A percentile compares a stretch with the other conserved stretches of the same genome.
These are phyloP conservation scores for Helicoverpa zea DNA, from an alignment of 1,140 invertebrate genomes.

Conservation along the genomic window DNA sequence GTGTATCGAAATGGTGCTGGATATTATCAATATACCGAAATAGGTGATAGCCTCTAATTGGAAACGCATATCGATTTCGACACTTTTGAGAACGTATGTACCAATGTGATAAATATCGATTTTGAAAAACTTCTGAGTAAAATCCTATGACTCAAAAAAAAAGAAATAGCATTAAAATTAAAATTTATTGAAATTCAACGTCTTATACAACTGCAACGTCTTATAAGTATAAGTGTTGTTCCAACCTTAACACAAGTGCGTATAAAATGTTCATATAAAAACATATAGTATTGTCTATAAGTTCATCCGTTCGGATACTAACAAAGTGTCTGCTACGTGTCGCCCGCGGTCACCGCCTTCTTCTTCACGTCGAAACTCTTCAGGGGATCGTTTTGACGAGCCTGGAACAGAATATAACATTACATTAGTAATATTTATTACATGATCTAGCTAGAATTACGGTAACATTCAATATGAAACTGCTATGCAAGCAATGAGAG, in stretches of 20 bases:
- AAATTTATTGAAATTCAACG: too few relatives aligned
- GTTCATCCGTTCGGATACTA: conserved; percentile 65
- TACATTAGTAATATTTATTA: neutral
- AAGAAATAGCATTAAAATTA: neutral
- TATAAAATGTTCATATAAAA: conserved; percentile 49
- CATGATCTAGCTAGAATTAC: too few relatives aligned
- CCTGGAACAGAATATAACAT: conserved; percentile 66
- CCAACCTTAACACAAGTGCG: conserved; percentile 47
- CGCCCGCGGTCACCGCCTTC: conserved; percentile 55
- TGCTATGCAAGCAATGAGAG: too few relatives aligned
- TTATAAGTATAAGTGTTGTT: too few relatives aligned
- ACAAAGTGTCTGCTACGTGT: conserved; percentile 69
- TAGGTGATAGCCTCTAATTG: too few relatives aligned
- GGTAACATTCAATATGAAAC: too few relatives aligned
- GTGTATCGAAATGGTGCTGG: too few relatives aligned
- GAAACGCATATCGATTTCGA: too few relatives aligned
- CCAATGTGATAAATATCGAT: too few relatives aligned
- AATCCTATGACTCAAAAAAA: neutral
- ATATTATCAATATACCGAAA: too few relatives aligned
- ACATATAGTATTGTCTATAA: conserved; percentile 43
- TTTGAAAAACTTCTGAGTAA: too few relatives aligned
- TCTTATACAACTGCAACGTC: neutral
- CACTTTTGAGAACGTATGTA: too few relatives aligned
- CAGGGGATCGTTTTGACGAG: conserved; percentile 79
- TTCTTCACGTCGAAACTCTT: conserved; percentile 75